Conservation (phyloP, 2,888 invertebrate genomes). For the Dione juno region DNA sequence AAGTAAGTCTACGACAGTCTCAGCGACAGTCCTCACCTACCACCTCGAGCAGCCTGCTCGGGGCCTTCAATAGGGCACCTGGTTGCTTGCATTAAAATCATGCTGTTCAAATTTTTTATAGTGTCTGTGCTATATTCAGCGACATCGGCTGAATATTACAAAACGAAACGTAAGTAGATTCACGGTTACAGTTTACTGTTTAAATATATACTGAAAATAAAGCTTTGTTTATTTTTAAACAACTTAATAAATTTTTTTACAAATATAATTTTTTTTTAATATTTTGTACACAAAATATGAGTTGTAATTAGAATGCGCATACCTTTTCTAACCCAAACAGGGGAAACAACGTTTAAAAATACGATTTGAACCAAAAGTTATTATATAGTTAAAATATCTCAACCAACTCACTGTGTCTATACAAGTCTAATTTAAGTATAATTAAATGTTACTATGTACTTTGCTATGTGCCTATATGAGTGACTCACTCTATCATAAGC, state of each 20-base stretch:
- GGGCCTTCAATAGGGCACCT: constrained; percentile 55
- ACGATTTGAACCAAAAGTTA: not conserved
- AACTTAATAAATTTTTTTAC: no score
- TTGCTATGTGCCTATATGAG: no score
- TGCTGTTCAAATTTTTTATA: constrained; percentile 73
- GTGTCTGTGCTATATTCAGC: constrained; percentile 69
- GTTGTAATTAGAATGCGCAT: no score
- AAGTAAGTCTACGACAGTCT: constrained; percentile 56
- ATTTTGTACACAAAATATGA: not conserved
- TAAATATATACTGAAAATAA: no score
- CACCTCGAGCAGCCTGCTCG: constrained; percentile 68
- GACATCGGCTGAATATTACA: constrained; percentile 66
- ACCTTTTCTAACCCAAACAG: not conserved
- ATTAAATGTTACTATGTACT: no score
- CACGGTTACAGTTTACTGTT: constrained; percentile 46
- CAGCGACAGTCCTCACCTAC: constrained; percentile 67
- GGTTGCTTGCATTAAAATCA: constrained; percentile 45
- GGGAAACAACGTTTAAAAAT: not conserved
- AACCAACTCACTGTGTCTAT: no score
- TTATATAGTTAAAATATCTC: no score
- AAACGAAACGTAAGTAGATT: constrained; percentile 76
- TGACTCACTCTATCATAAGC: no score
- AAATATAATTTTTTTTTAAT: not conserved
- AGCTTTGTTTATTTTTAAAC: no score
- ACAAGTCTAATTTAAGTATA: no score